Base-by-base conservation (phyloP, 2,888 invertebrate species). In the Ectemnius continuus region DNA sequence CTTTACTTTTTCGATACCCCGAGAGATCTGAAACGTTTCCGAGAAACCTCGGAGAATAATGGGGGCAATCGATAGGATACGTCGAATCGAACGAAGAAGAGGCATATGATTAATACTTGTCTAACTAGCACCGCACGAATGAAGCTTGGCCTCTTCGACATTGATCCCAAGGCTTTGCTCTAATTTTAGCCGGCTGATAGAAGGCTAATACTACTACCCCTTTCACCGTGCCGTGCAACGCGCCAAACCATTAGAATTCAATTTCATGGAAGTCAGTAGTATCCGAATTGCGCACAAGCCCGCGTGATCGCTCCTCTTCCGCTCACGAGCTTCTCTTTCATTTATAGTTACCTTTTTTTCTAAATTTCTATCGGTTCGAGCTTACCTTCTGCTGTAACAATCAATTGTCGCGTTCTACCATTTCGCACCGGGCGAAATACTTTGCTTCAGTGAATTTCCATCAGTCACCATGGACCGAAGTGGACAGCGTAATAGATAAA, bases 101-200 rank as follows among this genome's bases (percentile, higher is more conserved):
- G 45, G 47, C 36, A 57, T 18, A 47, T 26, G 62, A 73, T 71
- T 70, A 67, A 67, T 47, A 57, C 70, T 59, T 52, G 36, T 45
- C 23, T 11, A 59, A 60, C 16, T 6, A 46, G 14, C n/a, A 23
- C 61, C 61, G n/a, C 45, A 61, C 62, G 70, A 62, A 66, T 57
- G 72, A 48, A 64, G 57, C 52, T 74, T 80, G 67, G 61, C 61
- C 69, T 66, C 62, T 48, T 46, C 80, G 67, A 67, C 75, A 76
- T 78, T 69, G 79, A 80, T 73, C 67, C 66, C 80, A 81, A 81
- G 74, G 80, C 56, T 70, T 61, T 14, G 67, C 72, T 78, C 83
- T 76, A 83, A 83, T 80, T 82, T 81, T 80, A 80, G 72, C 64
- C 16, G 45, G 36, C 65, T 58, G 68, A 79, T 67, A 56, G 70